Percentiles rank a stretch among this genome's conserved stretches.
Conservation (phyloP, 1,140 invertebrate genomes). For the Gonatopus flavifemur region DNA sequence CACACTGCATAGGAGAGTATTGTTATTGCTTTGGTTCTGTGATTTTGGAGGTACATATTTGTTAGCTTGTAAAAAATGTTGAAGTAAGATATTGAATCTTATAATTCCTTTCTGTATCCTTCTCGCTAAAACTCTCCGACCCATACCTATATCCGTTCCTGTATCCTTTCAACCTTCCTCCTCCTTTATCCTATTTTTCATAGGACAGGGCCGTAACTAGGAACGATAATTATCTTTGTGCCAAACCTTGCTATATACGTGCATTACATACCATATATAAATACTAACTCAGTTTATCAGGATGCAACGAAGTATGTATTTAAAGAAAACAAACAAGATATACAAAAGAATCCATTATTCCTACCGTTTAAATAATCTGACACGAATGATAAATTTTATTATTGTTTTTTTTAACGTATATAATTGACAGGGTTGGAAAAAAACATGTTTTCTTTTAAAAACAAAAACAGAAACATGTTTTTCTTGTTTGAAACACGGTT, state of each 20-base stretch:
- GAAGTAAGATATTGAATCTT: slow-evolving; percentile 55
- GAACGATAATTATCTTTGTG: slow-evolving; percentile 52
- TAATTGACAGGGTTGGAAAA: slow-evolving; percentile 5
- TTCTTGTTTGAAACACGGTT: no score
- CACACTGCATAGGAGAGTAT: slow-evolving; percentile 44
- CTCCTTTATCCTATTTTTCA: slow-evolving; percentile 18
- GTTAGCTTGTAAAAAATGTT: slow-evolving; percentile 57
- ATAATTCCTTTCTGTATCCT: slow-evolving; percentile 46
- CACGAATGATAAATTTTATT: no score
- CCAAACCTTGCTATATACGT: slow-evolving; percentile 45
- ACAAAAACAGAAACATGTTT: slow-evolving; percentile 9
- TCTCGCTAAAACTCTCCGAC: slow-evolving; percentile 13
- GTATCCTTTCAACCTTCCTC: neutral
- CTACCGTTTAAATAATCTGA: no score
- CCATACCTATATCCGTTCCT: slow-evolving; percentile 11
- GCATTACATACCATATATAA: no score
- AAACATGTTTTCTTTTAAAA: slow-evolving; percentile 8
- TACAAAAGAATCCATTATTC: no score
- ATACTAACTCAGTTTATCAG: slow-evolving; percentile 42
- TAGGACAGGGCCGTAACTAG: slow-evolving; percentile 49
- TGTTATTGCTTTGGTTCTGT: slow-evolving; percentile 58
- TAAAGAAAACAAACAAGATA: no score
- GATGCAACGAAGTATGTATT: slow-evolving; percentile 46
- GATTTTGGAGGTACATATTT: slow-evolving; percentile 58
- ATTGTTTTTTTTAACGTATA: slow-evolving; percentile 15